Base-by-base conservation (phyloP, 2,113 vertebrate species). In the Rhinolophus ferrumequinum region DNA sequence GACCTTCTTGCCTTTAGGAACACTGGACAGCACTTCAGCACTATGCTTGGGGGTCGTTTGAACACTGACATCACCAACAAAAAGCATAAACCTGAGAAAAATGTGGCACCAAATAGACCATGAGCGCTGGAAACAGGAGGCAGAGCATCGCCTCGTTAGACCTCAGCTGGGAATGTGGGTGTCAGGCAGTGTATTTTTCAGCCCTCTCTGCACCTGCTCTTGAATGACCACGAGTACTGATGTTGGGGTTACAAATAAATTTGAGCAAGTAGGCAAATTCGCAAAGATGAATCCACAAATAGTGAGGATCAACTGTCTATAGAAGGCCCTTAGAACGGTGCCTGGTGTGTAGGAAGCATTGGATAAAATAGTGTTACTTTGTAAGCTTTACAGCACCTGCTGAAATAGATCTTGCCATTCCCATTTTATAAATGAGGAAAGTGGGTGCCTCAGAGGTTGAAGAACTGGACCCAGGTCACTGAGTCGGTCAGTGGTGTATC, bases 91-190 rank as follows among this genome's bases (percentile, higher is more conserved):
- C 5, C 16, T 16, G 14, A 18, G 72, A 56, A 64, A 90, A 75
- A 30, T 0, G 0, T 30, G 44, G 21, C 38, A 79, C 5, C 16
- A 87, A 35, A 15, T 5, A 18, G 41, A 70, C 38, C 44, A 75
- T 1, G 5, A 80, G 41, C 9, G 0, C 80, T 14, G 72, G 72
- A 50, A 28, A 16, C 69, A 13, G 67, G 47, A 41, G 16, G 10
- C 8, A 1, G 69, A n/a, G 9, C 0, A 0, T 33, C 0, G 0
- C n/a, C 72, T 15, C 8, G 2, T n/a, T 19, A 1, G 3, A 6
- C 33, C 79, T 85, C 26, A 19, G 10, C 33, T 44, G 62, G 44
- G 52, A 44, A 33, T 1, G 2, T 3, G 3, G 11, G 8, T 0
- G 2, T 41, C 69, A 58, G 15, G 44, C 10, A 8, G 2, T 58